These are phyloP conservation scores for Pasiphila rectangulata DNA, from an alignment of 2,888 invertebrate species.

Conservation along the genomic window DNA sequence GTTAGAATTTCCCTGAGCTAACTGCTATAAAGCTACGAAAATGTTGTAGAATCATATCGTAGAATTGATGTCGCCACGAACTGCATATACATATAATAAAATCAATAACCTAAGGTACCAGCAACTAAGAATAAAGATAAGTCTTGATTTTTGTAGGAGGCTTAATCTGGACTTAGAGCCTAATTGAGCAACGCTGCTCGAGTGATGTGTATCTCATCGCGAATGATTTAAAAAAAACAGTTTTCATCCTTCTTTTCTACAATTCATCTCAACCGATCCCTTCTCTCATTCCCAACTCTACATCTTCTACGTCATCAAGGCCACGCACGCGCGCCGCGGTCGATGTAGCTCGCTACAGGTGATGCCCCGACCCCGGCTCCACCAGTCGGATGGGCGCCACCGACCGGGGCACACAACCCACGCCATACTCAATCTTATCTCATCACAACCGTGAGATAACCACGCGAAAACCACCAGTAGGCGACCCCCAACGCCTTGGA, in stretches of 20 bases:
- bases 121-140: too few species aligned
- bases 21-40: conserved; percentile 1
- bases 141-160: too few species aligned
- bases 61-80: too few species aligned
- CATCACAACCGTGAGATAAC: conserved; percentile 52
- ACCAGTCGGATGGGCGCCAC: conserved; percentile 63
- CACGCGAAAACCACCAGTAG: conserved; percentile 41
- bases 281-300: conserved; percentile 39
- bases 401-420: conserved; percentile 40
- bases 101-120: not conserved
- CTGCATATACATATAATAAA: too few species aligned
- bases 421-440: conserved; percentile 37
- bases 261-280: conserved; percentile 11
- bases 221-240: too few species aligned
- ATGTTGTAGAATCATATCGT: too few species aligned
- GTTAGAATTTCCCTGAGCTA: too few species aligned
- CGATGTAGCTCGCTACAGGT: conserved; percentile 79
- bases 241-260: too few species aligned
- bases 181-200: too few species aligned
- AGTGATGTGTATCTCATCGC: too few species aligned
- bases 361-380: conserved; percentile 50
- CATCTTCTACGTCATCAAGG: conserved; percentile 71
- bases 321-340: conserved; percentile 76
- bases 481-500: too few species aligned
- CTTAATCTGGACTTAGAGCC: too few species aligned